A percentile compares a stretch with the other conserved stretches of the same genome.
phyloP scores from a whole-genome alignment of 2,113 vertebrate genomes.

The Eublepharis macularius region DNA sequence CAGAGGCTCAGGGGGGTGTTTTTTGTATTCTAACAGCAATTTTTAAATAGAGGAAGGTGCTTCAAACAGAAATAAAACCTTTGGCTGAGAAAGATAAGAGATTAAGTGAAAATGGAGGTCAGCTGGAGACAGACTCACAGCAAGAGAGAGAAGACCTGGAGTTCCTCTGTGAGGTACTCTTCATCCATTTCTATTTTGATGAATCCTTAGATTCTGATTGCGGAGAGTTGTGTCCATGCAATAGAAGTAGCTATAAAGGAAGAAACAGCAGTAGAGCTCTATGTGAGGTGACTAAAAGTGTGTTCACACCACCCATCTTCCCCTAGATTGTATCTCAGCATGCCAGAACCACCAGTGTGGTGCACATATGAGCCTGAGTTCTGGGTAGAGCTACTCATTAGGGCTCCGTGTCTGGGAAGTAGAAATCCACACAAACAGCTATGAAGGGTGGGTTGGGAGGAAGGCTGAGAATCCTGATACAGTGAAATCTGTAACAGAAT shows the following conservation, averaged over 20 bases:
- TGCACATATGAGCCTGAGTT: too few species aligned
- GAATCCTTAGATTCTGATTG: neutral
- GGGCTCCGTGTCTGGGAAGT: too few species aligned
- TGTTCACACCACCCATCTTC: neutral
- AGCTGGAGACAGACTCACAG: neutral
- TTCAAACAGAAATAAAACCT: slow-evolving; percentile 13
- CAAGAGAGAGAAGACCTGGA: neutral
- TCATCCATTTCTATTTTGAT: neutral
- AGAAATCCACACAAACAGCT: too few species aligned
- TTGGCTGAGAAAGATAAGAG: neutral
- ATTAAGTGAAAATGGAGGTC: slow-evolving; percentile 4
- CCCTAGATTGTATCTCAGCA: neutral
- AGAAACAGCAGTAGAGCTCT: neutral
- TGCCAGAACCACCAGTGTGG: too few species aligned
- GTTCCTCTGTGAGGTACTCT: rapidly evolving
- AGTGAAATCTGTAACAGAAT: too few species aligned
- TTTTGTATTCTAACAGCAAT: neutral
- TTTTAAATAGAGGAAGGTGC: neutral
- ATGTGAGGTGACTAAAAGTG: neutral
- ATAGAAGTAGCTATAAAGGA: neutral
- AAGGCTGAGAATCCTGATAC: too few species aligned
- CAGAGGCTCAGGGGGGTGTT: neutral
- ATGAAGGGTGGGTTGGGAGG: too few species aligned
- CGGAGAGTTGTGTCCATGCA: neutral
- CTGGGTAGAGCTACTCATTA: too few species aligned